phyloP scores from a whole-genome alignment of 2,797 vertebrate genomes.

The Sebastiscus tertius region DNA sequence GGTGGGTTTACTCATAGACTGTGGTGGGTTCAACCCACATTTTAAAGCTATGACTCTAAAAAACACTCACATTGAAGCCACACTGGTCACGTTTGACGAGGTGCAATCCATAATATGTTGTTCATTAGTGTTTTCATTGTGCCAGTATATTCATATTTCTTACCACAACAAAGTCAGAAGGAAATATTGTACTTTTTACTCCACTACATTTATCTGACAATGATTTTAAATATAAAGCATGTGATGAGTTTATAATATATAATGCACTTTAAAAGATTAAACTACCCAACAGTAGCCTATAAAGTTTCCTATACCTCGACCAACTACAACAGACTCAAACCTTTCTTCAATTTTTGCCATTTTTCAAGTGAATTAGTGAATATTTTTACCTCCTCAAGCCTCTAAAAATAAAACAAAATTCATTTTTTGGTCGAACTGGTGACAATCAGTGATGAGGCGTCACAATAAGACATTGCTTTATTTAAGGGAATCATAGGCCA shows the following conservation, averaged over 20 bases:
- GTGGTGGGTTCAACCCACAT: neutral
- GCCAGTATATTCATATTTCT: neutral
- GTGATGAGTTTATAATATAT: too few species aligned
- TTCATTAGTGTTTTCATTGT: neutral
- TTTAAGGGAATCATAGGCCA: too few species aligned
- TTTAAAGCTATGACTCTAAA: neutral
- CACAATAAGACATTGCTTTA: too few species aligned
- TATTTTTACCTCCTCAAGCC: too few species aligned
- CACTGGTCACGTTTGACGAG: neutral
- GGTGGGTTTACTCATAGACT: too few species aligned
- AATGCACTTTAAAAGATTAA: neutral
- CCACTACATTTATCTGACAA: neutral
- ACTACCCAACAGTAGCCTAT: neutral
- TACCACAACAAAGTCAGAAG: neutral
- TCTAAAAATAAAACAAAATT: too few species aligned
- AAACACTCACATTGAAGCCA: neutral
- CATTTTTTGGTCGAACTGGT: fast-evolving
- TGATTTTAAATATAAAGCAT: neutral
- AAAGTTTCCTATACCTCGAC: too few species aligned
- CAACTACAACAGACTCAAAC: neutral
- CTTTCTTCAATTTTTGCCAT: too few species aligned
- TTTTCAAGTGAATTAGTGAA: too few species aligned
- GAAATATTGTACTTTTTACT: neutral
- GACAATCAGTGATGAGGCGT: too few species aligned
- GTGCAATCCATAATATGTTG: neutral